A percentile compares a stretch with the other conserved stretches of the same genome.
Conservation (phyloP, 2,797 vertebrate genomes). For the Euthynnus affinis region DNA sequence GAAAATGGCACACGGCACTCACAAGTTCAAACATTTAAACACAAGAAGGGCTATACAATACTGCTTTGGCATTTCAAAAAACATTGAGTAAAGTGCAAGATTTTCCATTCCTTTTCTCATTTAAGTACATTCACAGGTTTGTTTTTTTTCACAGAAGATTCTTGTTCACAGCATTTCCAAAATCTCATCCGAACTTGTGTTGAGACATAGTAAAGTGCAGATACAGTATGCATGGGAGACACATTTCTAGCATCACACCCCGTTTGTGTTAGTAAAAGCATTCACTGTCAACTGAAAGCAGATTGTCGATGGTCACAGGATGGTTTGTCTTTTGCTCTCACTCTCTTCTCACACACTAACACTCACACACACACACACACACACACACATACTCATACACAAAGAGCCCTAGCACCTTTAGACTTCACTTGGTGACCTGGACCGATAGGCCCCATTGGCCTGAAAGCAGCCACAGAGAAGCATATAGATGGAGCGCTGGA, state of each 20-base stretch:
- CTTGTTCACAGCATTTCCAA: slow-evolving; percentile 85
- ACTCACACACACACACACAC: slow-evolving; percentile 14
- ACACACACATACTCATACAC: slow-evolving; percentile 17
- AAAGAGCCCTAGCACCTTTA: slow-evolving; percentile 72
- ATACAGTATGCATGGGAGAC: slow-evolving; percentile 74
- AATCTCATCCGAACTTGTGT: slow-evolving; percentile 70
- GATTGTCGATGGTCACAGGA: slow-evolving; percentile 80
- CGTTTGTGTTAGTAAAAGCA: slow-evolving; percentile 76
- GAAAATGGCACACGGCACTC: slow-evolving; percentile 86
- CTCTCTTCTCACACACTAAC: slow-evolving; percentile 12
- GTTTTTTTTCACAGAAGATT: slow-evolving; percentile 81
- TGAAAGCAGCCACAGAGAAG: slow-evolving; percentile 97
- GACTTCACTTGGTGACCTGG: slow-evolving; percentile 97
- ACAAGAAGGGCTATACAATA: slow-evolving; percentile 88
- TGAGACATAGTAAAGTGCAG: slow-evolving; percentile 92
- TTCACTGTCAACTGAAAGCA: slow-evolving; percentile 83
- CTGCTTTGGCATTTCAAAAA: slow-evolving; percentile 93
- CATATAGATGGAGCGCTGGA: slow-evolving; percentile 95
- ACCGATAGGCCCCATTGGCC: slow-evolving; percentile 91
- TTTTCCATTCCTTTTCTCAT: slow-evolving; percentile 79
- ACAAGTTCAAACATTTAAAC: slow-evolving; percentile 81
- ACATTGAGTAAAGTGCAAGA: slow-evolving; percentile 94
- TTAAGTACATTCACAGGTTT: slow-evolving; percentile 88
- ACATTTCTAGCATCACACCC: slow-evolving; percentile 49
- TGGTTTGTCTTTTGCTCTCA: slow-evolving; percentile 61